These are phyloP conservation scores for Corythornis madagascariensis DNA, from an alignment of 2,113 vertebrate species.

Conservation along the genomic window DNA sequence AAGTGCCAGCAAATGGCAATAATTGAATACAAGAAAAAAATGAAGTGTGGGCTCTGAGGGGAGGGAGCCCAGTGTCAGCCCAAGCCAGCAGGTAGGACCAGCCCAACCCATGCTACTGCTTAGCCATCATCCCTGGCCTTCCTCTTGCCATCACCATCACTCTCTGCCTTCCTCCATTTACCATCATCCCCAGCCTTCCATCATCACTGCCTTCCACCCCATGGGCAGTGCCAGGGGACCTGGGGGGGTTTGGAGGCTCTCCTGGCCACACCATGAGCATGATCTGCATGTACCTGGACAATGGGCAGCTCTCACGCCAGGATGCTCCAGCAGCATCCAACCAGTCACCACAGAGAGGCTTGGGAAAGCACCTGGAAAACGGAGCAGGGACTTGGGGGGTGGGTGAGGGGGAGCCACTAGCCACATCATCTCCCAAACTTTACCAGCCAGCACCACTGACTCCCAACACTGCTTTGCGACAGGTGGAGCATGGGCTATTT, in stretches of 20 bases:
- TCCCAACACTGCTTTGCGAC: neutral
- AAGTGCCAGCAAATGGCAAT: neutral
- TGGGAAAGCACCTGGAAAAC: neutral
- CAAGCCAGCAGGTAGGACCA: neutral
- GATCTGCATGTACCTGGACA: too few relatives aligned
- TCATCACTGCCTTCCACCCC: neutral
- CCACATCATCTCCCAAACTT: neutral
- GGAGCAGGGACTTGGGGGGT: neutral
- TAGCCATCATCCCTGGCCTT: neutral
- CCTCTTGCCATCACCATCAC: neutral
- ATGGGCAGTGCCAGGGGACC: neutral
- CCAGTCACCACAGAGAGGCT: accelerated
- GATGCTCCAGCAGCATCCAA: neutral
- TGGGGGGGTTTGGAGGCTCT: accelerated
- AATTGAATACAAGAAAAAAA: neutral
- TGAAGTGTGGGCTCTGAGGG: neutral
- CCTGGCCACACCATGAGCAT: neutral
- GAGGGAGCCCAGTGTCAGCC: neutral
- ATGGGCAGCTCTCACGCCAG: accelerated
- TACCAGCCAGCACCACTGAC: neutral
- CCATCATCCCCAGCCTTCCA: neutral
- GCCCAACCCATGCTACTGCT: accelerated
- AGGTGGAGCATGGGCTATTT: neutral
- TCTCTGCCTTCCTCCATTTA: neutral
- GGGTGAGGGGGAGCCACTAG: neutral